Base-by-base conservation (phyloP, 2,113 vertebrate genomes). In the Phylloscopus whistleri region DNA sequence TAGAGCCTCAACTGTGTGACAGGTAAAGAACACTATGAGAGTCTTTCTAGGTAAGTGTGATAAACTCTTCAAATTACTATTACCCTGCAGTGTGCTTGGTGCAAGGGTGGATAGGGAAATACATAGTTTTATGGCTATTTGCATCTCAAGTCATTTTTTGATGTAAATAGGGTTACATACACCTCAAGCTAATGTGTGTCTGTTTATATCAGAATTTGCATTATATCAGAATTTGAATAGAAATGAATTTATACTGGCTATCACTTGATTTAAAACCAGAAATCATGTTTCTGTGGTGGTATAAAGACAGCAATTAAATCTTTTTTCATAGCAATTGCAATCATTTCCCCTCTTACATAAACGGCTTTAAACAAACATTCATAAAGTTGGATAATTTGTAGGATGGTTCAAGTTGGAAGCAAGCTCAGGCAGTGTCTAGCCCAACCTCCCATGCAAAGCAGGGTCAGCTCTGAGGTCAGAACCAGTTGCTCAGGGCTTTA, bases 351-450 rank as follows among this genome's bases (percentile, higher is more conserved):
- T 77, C 28, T 84, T 62, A 79, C 6, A 20, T 56, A 80, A 92
- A 79, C 20, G 20, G 20, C 46, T 53, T 90, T 92, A 88, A 94
- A 68, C 39, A 94, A 96, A 89, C 39, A 81, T 72, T 78, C 64
- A 84, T 46, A 37, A 81, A 91, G 48, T 17, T 70, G 43, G 56
- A 17, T 55, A 80, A 66, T 43, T 92, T 12, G 3, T 1, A 62
- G 53, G 63, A 62, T 18, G 79, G 67, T 44, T 90, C 28, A 66
- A 73, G 37, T 33, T 90, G 80, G 76, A 94, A 92, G 37, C 51
- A 86, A 89, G 72, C 83, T 87, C 81, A 91, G 84, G 33, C 72
- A 84, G 52, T 51, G 33, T 87, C 39, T 28, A 58, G 59, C 37
- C 33, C 84, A 78, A 35, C 30, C 52, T 91, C 56, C 77, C 28